Base-by-base conservation (phyloP, 2,113 vertebrate species). In the Trichechus manatus region DNA sequence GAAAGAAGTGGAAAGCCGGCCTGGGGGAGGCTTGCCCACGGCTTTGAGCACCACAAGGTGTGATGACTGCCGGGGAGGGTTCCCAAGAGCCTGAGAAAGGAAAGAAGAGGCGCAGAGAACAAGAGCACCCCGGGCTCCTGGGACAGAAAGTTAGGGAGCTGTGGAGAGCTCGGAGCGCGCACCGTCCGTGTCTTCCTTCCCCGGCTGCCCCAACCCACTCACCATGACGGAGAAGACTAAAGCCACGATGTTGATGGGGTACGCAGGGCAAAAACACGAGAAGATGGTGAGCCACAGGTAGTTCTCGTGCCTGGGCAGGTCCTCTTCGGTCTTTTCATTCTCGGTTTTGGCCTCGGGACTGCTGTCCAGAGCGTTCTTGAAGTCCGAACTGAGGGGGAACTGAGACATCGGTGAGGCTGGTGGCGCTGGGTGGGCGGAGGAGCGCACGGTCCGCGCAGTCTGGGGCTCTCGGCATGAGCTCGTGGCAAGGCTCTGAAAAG, bases 201-300 rank as follows among this genome's bases (percentile, higher is more conserved):
- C 56, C 0, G 17, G 50, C 50, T 13, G 29, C 63, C 36, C 7
- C 11, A 2, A 8, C 19, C 3, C 74, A 98, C 99, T 99, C 97
- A 99, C 99, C 99, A 99, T 98, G 94, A 99, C 95, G 72, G 99
- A 99, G 96, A 99, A 99, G 84, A 99, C 98, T 97, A 99, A 98
- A 29, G 98, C 99, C 96, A 99, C 99, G 72, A 99, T 99, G 96
- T 99, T 99, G 98, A 99, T 50, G 96, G 99, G 99, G 98, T 99
- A 99, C 19, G 99, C 99, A 3, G 99, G 99, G 91, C 99, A 99
- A 97, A 99, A 99, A 79, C 99, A 99, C 68, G 99, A 87, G 97
- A 99, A 96, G 97, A 99, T 99, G 98, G 99, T 98, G 96, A 99
- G 98, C 89, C 98, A 97, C 97, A 99, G 98, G 98, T 99, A 99